Evolutionary conservation across 2,113 vertebrate species (phyloP).

Genomic region (Sisor rabdophorus): DNA sequence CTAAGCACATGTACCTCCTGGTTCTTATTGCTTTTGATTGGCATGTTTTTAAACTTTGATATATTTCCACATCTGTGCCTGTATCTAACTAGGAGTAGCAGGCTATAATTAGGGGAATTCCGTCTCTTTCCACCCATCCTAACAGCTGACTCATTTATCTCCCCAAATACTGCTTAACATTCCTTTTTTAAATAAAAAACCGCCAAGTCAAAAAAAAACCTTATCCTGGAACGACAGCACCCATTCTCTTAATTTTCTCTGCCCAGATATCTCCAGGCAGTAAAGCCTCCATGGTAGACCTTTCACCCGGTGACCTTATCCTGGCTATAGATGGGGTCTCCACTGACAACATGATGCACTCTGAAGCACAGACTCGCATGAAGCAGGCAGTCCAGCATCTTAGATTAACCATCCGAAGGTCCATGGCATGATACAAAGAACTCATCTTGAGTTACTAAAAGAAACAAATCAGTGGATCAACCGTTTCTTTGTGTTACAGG

Average conservation of each 20-base stretch:
- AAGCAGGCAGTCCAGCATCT: conserved; percentile 82
- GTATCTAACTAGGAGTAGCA: not conserved
- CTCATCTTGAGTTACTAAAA: not conserved
- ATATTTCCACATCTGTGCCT: not conserved
- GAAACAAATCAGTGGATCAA: not conserved
- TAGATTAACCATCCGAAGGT: conserved; percentile 89
- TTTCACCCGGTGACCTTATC: conserved; percentile 88
- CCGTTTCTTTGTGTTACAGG: conserved; percentile 59
- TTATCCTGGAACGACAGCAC: not conserved
- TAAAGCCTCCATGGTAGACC: conserved; percentile 82
- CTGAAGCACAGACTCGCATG: conserved; percentile 91
- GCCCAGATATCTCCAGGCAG: conserved; percentile 90
- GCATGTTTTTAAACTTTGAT: not conserved
- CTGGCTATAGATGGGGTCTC: conserved; percentile 85
- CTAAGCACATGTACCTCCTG: not conserved
- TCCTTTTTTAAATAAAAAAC: not conserved
- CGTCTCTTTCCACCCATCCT: not conserved
- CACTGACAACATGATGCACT: conserved; percentile 86
- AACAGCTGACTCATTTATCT: not conserved
- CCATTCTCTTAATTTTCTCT: conserved; percentile 14
- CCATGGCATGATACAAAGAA: conserved; percentile 8
- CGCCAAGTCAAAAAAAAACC: not conserved
- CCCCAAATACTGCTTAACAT: not conserved
- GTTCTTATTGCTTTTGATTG: not conserved
- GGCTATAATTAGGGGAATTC: not conserved